Base-by-base conservation (phyloP, 92 coral and sea anemone genomes). In the Ricordea florida region DNA sequence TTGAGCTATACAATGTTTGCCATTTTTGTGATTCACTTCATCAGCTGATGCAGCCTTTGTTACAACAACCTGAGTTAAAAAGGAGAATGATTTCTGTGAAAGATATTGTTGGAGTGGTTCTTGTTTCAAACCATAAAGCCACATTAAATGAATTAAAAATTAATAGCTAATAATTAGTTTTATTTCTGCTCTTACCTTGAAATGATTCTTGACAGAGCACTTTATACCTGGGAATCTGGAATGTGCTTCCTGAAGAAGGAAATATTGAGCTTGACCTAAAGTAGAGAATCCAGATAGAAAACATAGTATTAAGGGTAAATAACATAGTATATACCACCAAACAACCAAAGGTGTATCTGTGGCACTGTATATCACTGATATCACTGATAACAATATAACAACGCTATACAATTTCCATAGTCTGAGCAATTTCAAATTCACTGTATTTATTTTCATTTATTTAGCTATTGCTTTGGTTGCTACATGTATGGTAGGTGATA, bases 211-310 rank as follows among this genome's bases (percentile, higher is more conserved):
- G 21, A 18, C 17, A 11, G 18, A 41, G 4, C 66, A 70, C 3
- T 38, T 55, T 25, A 70, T 18, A 2, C 37, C 52, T 25, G 53
- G 10, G 9, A 41, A 73, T 45, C 80, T 73, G 40, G 44, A 67
- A 45, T 47, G 72, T 10, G 81, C 31, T 69, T 87, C 92, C 30
- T 61, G 49, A 14, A 87, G 52, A n/a, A 87, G 72, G 35, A 87
- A 50, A 61, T 87, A 87, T 46, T 81, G 92, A 0, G 57, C 68
- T 20, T 66, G 35, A 46, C 51, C 92, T 81, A 18, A 8, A 50
- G 25, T 44, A 57, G 23, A 42, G 22, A 37, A 55, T 1, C 51
- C 44, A 37, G n/a, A n/a, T n/a, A n/a, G n/a, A n/a, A n/a, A n/a
- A n/a, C n/a, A 14, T 18, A 23, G 14, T 49, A 3, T 2, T n/a